phyloP scores from a whole-genome alignment of 2,113 vertebrate species.

The Fukomys damarensis region DNA sequence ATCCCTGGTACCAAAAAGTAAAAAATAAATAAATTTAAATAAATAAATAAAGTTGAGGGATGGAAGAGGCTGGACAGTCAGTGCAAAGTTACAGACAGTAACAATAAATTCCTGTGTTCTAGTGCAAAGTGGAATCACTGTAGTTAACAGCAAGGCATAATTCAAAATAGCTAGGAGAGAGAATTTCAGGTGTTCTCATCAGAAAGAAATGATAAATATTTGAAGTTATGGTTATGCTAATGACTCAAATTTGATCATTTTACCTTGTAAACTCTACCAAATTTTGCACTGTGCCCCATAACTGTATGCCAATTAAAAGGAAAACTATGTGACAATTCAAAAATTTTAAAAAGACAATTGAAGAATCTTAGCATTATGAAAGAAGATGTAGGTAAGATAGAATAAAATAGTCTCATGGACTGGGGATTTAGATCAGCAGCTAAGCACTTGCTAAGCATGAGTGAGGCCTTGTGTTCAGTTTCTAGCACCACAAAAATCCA shows the following conservation, averaged over 20 bases:
- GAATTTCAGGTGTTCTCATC: background rate
- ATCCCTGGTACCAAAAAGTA: no score
- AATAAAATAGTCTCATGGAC: background rate
- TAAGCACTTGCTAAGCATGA: background rate
- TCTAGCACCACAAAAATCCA: background rate
- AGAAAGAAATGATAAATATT: background rate
- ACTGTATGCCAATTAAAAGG: background rate
- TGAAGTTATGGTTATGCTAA: background rate
- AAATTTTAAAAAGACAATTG: no score
- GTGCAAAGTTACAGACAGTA: background rate
- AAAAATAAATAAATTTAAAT: no score
- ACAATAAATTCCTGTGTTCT: no score
- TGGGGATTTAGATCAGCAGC: background rate
- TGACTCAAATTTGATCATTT: background rate
- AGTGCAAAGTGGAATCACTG: background rate
- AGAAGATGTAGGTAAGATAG: background rate
- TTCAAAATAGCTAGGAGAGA: background rate
- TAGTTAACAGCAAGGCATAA: background rate
- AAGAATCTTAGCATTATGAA: background rate
- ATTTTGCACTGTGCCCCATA: background rate
- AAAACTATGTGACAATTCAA: background rate
- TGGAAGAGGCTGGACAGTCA: background rate
- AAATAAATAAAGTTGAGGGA: background rate
- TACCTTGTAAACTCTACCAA: background rate
- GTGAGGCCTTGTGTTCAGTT: background rate